These are phyloP conservation scores for Bothrops jararaca DNA, from an alignment of 2,113 vertebrate genomes.

Conservation along the genomic window DNA sequence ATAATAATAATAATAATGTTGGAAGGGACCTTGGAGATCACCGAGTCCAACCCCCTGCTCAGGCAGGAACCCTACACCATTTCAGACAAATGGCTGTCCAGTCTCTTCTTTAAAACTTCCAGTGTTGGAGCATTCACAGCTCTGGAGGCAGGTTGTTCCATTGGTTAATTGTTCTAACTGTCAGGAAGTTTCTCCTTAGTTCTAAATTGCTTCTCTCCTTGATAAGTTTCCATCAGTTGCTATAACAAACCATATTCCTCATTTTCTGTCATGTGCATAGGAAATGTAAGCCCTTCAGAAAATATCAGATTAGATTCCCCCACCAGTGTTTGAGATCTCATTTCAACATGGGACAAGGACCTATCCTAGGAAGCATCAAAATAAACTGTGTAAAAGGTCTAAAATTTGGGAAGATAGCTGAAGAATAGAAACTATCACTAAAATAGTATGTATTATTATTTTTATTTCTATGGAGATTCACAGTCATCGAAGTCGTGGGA, in stretches of 20 bases:
- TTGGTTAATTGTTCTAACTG: too few species aligned
- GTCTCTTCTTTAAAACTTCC: too few species aligned
- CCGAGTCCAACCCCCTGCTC: too few species aligned
- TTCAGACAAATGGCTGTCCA: too few species aligned
- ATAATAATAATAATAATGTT: too few species aligned
- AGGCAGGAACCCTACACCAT: too few species aligned
- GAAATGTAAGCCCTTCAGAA: neutral
- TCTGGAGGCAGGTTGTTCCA: too few species aligned
- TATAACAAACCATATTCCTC: neutral
- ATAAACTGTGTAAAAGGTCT: neutral
- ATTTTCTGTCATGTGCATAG: neutral
- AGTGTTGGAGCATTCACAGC: too few species aligned
- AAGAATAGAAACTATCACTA: neutral
- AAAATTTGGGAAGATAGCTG: neutral
- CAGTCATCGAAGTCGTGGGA: neutral
- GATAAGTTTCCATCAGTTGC: too few species aligned
- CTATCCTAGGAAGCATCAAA: neutral
- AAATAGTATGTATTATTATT: neutral
- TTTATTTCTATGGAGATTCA: neutral
- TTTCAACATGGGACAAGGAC: neutral
- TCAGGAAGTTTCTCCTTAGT: too few species aligned
- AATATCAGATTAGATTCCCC: neutral
- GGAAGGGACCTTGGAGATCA: too few species aligned
- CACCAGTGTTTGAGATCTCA: neutral
- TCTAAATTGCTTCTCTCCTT: too few species aligned